Conservation (phyloP, 2,113 vertebrate species). For the Clupea harengus region DNA sequence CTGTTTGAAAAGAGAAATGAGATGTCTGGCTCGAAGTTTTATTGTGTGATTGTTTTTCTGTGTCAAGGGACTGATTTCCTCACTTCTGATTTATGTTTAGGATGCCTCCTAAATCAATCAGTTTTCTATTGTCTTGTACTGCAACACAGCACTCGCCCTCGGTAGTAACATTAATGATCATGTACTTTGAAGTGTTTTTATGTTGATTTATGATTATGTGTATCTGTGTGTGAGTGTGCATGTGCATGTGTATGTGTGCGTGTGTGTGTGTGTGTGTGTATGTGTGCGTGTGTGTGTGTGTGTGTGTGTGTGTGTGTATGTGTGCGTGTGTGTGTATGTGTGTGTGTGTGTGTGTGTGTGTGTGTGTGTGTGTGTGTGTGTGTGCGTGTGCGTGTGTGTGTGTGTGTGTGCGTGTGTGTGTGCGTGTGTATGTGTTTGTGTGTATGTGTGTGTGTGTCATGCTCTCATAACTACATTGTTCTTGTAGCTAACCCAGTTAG, state of each 20-base stretch:
- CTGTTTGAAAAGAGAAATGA: neutral
- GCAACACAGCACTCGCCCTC: neutral
- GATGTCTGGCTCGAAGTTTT: neutral
- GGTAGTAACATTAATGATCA: neutral
- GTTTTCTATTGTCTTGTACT: neutral
- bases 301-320: neutral
- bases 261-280: neutral
- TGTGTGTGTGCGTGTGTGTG: neutral
- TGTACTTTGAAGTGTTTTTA: neutral
- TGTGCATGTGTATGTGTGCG: neutral
- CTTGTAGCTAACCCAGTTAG: too few species aligned
- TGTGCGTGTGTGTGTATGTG: neutral
- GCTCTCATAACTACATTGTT: too few species aligned
- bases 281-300: neutral
- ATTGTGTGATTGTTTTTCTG: neutral
- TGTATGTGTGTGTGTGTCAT: neutral
- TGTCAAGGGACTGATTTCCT: neutral
- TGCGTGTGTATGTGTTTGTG: neutral
- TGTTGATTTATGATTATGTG: neutral
- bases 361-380: neutral
- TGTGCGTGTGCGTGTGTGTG: too few species aligned
- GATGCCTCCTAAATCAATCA: neutral
- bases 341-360: conserved; percentile 8
- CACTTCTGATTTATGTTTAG: neutral
- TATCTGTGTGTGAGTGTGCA: neutral